A percentile compares a stretch with the other conserved stretches of the same genome.
These are phyloP conservation scores for Diadumene lineata DNA, from an alignment of 92 coral and sea anemone species.

Conservation along the genomic window DNA sequence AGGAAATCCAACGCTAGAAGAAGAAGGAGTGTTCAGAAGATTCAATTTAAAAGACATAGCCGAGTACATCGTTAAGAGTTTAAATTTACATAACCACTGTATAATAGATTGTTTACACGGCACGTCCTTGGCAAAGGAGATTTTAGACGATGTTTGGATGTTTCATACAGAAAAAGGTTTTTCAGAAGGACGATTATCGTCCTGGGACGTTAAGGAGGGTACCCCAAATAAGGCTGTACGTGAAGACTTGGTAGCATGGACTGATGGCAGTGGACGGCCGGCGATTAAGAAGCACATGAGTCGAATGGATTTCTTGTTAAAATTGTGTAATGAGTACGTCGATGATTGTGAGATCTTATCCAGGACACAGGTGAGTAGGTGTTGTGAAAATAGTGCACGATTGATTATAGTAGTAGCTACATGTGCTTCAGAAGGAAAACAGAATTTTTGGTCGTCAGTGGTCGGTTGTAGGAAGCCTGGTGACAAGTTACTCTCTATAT, in stretches of 20 bases:
- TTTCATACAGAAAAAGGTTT: slow-evolving; percentile 56
- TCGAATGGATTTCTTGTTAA: slow-evolving; percentile 62
- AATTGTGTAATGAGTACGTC: slow-evolving; percentile 52
- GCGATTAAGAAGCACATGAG: slow-evolving; percentile 69
- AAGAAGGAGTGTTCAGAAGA: slow-evolving; percentile 19
- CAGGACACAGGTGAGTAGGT: slow-evolving; percentile 55
- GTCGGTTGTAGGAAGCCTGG: too few relatives aligned
- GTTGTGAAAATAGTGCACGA: too few relatives aligned
- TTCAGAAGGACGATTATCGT: slow-evolving; percentile 75
- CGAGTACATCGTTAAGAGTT: slow-evolving; percentile 32
- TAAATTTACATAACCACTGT: slow-evolving; percentile 51
- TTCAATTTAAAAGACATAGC: slow-evolving; percentile 40
- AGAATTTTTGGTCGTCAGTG: too few relatives aligned
- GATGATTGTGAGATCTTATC: slow-evolving; percentile 49
- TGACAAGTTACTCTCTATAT: too few relatives aligned
- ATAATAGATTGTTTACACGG: slow-evolving; percentile 81
- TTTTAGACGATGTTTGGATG: slow-evolving; percentile 64
- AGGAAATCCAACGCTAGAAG: slow-evolving; percentile 3
- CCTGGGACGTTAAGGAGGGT: slow-evolving; percentile 44
- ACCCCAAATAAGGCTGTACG: slow-evolving; percentile 64
- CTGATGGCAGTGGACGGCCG: slow-evolving; percentile 58
- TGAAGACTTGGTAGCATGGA: slow-evolving; percentile 89
- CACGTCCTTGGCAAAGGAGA: slow-evolving; percentile 40
- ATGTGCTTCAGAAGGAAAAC: too few relatives aligned
- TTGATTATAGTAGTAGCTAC: too few relatives aligned